Evolutionary conservation across 2,113 vertebrate species (phyloP), one percentile per base, ranked within the genome.

Genomic region (Brachionichthys hirsutus): DNA sequence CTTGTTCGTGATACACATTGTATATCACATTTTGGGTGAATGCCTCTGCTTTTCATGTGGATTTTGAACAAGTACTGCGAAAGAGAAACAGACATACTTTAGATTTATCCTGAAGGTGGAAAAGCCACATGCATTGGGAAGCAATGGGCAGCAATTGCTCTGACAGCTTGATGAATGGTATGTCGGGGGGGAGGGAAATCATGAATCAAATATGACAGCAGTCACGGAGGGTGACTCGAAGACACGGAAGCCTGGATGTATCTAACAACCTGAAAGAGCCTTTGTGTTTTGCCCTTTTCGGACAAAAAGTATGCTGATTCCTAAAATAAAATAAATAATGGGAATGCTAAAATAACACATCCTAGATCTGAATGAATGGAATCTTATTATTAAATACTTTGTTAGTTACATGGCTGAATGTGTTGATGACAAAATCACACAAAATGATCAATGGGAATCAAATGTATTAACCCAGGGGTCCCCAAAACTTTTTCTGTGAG

Each of bases 131-230:
- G 20, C 50, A 36, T 45, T 62, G 48, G 50, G 70, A 66, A 74
- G 63, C 17, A 20, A 50, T 53, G 72, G 38, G 44, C 66, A 64
- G 63, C 77, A 69, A 82, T 80, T 54, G 62, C 54, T 53, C 54
- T 77, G 78, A 83, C 81, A 82, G 67, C n/a, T n/a, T 83, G 82
- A 86, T 77, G 67, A 75, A 86, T 83, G 54, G 83, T 73, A 67
- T 80, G 75, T 63, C 51, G 57, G 56, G 64, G 70, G 54, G 54
- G 62, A 74, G 79, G 57, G 40, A 38, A n/a, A 52, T 68, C 83
- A 88, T 91, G 89, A 90, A 89, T 90, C 86, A 86, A 46, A 67
- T 60, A 63, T 80, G 87, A 83, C 86, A 85, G 80, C 70, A 59
- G 49, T 79, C 70, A 67, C 58, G 46, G 49, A 65, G 53, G 49